Evolutionary conservation across 2,888 invertebrate genomes (phyloP).

Genomic region (Tenthredo livida): DNA sequence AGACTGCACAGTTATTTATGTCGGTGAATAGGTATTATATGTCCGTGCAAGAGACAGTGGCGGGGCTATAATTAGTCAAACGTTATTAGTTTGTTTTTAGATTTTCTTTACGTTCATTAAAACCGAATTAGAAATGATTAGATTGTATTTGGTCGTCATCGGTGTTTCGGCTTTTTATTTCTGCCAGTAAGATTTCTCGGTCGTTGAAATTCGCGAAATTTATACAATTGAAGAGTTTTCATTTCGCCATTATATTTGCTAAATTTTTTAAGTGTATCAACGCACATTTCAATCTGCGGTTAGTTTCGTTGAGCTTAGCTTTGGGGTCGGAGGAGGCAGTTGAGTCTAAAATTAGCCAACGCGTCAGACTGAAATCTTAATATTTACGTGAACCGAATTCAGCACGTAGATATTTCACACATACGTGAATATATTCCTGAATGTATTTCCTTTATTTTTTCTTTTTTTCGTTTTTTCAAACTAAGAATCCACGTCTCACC

Average conservation of each 20-base stretch:
- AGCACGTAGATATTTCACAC: not conserved
- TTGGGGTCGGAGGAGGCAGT: conserved; percentile 32
- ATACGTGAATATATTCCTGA: not conserved
- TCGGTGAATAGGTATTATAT: not conserved
- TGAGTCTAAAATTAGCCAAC: conserved; percentile 49
- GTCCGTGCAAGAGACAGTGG: not conserved
- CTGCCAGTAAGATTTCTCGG: not conserved
- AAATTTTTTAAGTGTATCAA: not conserved
- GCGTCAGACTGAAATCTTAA: conserved; percentile 53
- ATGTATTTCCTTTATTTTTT: not conserved
- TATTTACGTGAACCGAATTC: conserved; percentile 54
- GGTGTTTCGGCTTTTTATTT: not conserved
- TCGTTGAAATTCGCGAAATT: not conserved
- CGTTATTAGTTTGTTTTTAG: not conserved
- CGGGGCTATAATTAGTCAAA: not conserved
- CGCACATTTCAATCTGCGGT: conserved; percentile 4
- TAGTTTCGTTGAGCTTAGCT: conserved; percentile 23
- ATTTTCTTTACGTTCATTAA: not conserved
- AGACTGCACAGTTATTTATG: conserved; percentile 1
- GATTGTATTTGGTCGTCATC: not conserved
- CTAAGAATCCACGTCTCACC: conserved; percentile 22
- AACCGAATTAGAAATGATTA: conserved; percentile 3
- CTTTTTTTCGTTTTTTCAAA: not conserved
- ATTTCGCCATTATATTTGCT: conserved; percentile 1
- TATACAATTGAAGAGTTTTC: not conserved